Conservation (phyloP, 2,888 invertebrate species). For the Tenodera sinensis region DNA sequence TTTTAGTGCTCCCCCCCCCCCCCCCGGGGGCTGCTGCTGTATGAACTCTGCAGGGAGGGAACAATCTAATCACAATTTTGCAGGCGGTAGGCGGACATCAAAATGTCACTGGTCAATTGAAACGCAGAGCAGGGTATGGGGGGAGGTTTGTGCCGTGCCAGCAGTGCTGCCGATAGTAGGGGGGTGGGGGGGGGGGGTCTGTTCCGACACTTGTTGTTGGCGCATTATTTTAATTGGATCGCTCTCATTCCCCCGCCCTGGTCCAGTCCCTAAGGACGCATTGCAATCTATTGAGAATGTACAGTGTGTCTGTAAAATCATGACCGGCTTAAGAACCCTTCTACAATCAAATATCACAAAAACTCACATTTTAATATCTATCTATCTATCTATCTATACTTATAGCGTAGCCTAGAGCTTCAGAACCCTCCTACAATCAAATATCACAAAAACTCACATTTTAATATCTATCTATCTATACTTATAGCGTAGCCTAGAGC, state of each 20-base stretch:
- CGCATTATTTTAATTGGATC: slow-evolving; percentile 35
- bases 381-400: no score
- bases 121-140: slow-evolving; percentile 19
- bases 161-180: slow-evolving; percentile 3
- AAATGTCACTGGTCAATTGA: slow-evolving; percentile 35
- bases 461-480: no score
- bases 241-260: neutral
- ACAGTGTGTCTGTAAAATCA: neutral
- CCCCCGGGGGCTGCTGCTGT: slow-evolving; percentile 26
- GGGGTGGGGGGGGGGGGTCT: no score
- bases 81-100: slow-evolving; percentile 32
- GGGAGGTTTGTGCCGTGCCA: slow-evolving; percentile 16
- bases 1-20: slow-evolving; percentile 39
- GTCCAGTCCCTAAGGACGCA: slow-evolving; percentile 16
- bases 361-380: no score
- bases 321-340: no score
- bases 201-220: slow-evolving; percentile 33
- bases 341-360: no score
- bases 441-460: no score
- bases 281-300: slow-evolving; percentile 29
- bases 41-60: slow-evolving; percentile 30
- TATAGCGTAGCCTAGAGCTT: no score
- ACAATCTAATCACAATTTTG: slow-evolving; percentile 37
- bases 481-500: no score
- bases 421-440: no score